Base-by-base conservation (phyloP, 2,797 vertebrate genomes). In the Phoxinus dragarum region DNA sequence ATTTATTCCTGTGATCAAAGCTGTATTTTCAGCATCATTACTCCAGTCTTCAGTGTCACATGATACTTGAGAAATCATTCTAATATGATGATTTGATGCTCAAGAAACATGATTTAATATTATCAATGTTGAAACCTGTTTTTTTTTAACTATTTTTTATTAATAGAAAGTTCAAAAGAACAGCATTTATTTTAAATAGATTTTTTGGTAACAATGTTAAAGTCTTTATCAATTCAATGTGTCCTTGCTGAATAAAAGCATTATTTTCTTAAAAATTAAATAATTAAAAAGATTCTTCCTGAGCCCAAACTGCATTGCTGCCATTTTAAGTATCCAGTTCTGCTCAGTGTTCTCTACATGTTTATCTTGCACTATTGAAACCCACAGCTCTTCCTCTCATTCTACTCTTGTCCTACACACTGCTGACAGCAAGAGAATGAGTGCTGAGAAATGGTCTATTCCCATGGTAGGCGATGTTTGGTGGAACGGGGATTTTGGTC, bases 351-450 rank as follows among this genome's bases (percentile, higher is more conserved):
- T 56, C n/a, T 10, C 38, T 19, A 52, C 19, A 34, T 34, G 52
- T 82, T 61, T 82, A 73, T 73, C 67, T 61, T 79, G n/a, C 7
- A 47, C 16, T 44, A 23, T 6, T 82, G 80, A 73, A 72, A 42
- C 11, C n/a, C 52, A 23, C 17, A 44, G n/a, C 52, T 82, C 68
- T 82, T 82, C 52, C 80, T 72, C 38, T 31, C 12, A 81, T 82
- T 72, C 52, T 73, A 1, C n/a, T 61, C 17, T 34, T 34, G 52
- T 47, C 36, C 38, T 31, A 14, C 23, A 82, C 7, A 17, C 17
- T 34, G 68, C 80, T 44, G 80, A 82, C n/a, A 82, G 68, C 38
- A 31, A 34, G 38, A 59, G n/a, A 82, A 82, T 73, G 54, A 59
- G 68, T 61, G 68, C 17, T 59, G 52, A 82, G 69, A 47, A 82